Evolutionary conservation across 2,888 invertebrate species (phyloP).

Genomic region (Macropis europaea): DNA sequence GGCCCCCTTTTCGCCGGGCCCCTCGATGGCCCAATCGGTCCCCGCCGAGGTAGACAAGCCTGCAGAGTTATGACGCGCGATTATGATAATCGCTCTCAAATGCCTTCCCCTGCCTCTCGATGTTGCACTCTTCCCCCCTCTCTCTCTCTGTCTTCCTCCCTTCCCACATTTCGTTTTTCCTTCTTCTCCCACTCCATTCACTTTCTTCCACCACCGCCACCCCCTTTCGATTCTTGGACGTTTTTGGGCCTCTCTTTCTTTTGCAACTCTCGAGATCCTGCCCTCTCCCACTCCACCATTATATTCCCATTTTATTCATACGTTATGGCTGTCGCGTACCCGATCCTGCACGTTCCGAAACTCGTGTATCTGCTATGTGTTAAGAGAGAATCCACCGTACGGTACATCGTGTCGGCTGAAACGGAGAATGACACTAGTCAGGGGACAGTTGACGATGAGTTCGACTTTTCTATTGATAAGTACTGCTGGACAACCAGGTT

Average conservation of each 20-base stretch:
- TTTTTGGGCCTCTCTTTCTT: conserved; percentile 12
- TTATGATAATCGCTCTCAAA: conserved; percentile 74
- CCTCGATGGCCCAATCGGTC: conserved; percentile 65
- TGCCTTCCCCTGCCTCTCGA: conserved; percentile 61
- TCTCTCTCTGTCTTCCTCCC: conserved; percentile 11
- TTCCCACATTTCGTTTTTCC: background rate
- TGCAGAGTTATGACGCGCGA: conserved; percentile 75
- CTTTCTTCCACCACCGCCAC: background rate
- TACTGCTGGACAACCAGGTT: no score
- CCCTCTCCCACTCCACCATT: conserved; percentile 62
- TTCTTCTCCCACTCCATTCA: conserved; percentile 6
- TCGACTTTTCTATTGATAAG: no score
- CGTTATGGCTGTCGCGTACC: conserved; percentile 41
- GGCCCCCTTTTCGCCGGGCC: conserved; percentile 17
- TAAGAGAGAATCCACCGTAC: background rate
- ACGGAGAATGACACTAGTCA: no score
- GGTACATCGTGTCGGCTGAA: no score
- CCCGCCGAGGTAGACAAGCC: conserved; percentile 68
- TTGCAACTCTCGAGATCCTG: conserved; percentile 35
- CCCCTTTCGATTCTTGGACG: conserved; percentile 20
- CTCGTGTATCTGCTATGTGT: background rate
- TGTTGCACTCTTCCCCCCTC: conserved; percentile 48
- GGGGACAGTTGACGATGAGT: no score
- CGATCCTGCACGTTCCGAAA: background rate
- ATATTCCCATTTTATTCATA: conserved; percentile 72